Evolutionary conservation across 1,140 invertebrate genomes (phyloP).

Genomic region (Magallana angulata): DNA sequence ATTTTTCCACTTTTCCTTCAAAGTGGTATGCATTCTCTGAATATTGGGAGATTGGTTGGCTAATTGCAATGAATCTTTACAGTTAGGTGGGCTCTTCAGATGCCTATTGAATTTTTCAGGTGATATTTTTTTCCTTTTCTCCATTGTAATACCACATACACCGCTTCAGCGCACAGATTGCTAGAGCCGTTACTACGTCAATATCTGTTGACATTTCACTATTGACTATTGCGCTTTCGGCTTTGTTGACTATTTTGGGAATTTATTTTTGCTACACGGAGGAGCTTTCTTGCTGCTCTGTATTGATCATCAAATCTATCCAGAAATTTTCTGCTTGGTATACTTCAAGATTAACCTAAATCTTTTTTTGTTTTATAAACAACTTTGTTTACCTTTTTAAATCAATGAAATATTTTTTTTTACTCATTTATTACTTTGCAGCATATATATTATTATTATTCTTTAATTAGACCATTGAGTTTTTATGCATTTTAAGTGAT

Average conservation of each 20-base stretch:
- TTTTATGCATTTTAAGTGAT: neutral
- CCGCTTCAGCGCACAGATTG: slow-evolving; percentile 15
- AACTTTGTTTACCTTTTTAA: neutral
- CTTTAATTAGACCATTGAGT: neutral
- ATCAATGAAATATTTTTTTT: neutral
- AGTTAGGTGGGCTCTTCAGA: neutral
- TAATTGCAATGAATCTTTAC: neutral
- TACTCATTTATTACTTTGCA: neutral
- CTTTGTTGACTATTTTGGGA: slow-evolving; percentile 7
- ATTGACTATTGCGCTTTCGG: neutral
- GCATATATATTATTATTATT: neutral
- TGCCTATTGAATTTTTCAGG: neutral
- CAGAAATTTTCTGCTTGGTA: neutral
- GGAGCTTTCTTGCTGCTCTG: neutral
- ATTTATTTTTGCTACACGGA: neutral
- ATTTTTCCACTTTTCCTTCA: neutral
- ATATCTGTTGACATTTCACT: neutral
- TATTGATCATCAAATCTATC: neutral
- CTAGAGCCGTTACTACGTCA: neutral
- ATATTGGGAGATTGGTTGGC: neutral
- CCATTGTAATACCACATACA: neutral
- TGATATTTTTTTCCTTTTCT: neutral
- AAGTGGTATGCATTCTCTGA: neutral
- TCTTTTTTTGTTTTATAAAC: neutral
- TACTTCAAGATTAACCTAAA: neutral